A percentile compares a stretch with the other conserved stretches of the same genome.
These are phyloP conservation scores for Allobates femoralis DNA, from an alignment of 2,797 vertebrate species.

Conservation along the genomic window DNA sequence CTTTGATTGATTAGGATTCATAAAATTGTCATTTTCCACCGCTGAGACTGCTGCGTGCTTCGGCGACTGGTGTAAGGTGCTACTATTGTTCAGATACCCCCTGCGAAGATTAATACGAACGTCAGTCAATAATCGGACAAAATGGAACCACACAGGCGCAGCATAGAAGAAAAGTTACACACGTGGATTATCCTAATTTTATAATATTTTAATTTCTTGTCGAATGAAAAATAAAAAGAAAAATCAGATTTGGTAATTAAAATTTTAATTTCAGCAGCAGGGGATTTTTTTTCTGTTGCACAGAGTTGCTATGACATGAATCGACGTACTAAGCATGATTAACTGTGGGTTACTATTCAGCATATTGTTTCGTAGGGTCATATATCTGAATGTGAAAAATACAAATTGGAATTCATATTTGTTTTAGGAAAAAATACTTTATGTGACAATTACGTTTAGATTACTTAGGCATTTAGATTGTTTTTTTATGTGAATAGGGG, in stretches of 20 bases:
- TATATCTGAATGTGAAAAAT: not conserved
- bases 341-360: not conserved
- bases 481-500: too few species aligned
- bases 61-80: constrained; percentile 75
- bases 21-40: constrained; percentile 85
- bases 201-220: constrained; percentile 27
- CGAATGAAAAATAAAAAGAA: not conserved
- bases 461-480: too few species aligned
- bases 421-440: not conserved
- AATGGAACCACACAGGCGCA: constrained; percentile 4
- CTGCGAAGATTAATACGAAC: constrained; percentile 17
- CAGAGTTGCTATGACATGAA: not conserved
- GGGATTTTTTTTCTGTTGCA: constrained; percentile 1
- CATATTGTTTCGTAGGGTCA: not conserved
- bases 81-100: constrained; percentile 75
- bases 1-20: constrained; percentile 87
- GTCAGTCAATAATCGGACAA: constrained; percentile 46
- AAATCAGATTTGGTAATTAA: constrained; percentile 13
- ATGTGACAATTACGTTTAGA: not conserved
- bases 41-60: constrained; percentile 79
- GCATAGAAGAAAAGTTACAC: constrained; percentile 36
- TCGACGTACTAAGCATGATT: not conserved
- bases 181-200: constrained; percentile 9
- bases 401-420: not conserved
- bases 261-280: constrained; percentile 7